These are phyloP conservation scores for Struthio camelus DNA, from an alignment of 2,113 vertebrate genomes.

Conservation along the genomic window DNA sequence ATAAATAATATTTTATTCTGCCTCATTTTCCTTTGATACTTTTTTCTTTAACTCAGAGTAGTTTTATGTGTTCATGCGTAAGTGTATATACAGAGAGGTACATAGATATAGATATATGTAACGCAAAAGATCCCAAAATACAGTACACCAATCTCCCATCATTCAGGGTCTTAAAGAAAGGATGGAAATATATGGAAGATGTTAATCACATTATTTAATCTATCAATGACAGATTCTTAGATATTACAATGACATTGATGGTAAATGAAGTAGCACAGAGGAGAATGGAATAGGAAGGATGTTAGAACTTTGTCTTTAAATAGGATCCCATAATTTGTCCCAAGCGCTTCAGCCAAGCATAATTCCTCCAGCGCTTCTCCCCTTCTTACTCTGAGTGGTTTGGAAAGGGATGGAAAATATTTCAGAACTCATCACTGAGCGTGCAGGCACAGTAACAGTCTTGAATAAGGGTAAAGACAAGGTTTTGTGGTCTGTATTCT, in stretches of 20 bases:
- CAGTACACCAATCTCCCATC: rapidly evolving
- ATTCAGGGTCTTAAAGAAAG: background rate
- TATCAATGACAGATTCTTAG: background rate
- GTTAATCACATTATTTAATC: background rate
- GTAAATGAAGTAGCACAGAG: background rate
- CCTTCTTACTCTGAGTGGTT: background rate
- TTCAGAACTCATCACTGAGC: background rate
- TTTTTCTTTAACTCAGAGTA: background rate
- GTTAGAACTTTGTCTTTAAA: background rate
- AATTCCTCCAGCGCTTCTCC: background rate
- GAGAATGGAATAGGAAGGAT: background rate
- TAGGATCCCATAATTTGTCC: background rate
- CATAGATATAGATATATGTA: background rate
- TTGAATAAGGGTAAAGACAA: background rate
- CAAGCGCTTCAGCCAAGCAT: background rate
- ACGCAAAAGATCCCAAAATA: background rate
- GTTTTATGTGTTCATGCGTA: background rate
- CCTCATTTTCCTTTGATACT: background rate
- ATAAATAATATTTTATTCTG: background rate
- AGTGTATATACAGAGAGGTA: background rate
- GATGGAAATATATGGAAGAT: background rate
- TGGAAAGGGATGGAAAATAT: background rate
- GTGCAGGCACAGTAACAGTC: background rate
- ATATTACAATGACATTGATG: background rate
- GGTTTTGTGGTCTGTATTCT: background rate